Percentiles rank a stretch among this genome's conserved stretches.
These are phyloP conservation scores for Agrochola litura DNA, from an alignment of 2,888 invertebrate species.

Conservation along the genomic window DNA sequence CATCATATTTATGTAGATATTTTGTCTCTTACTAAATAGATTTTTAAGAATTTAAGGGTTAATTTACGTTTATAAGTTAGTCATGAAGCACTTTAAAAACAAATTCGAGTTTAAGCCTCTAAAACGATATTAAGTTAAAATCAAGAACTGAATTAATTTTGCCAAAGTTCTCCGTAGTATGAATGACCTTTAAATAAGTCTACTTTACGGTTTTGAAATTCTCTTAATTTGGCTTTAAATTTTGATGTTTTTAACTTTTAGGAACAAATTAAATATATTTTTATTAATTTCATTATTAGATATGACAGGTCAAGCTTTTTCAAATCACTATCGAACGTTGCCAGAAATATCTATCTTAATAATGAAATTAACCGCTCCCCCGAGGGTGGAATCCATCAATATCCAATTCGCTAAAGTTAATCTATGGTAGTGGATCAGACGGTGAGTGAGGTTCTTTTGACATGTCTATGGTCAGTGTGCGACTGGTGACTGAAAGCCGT, in stretches of 20 bases:
- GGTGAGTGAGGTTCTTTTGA: slow-evolving; percentile 39
- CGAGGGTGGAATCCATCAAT: slow-evolving; percentile 41
- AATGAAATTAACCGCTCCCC: slow-evolving; percentile 31
- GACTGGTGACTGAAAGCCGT: slow-evolving; percentile 33
- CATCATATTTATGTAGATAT: background rate
- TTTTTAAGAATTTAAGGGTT: slow-evolving; percentile 1
- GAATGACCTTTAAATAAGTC: slow-evolving; percentile 48
- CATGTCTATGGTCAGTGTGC: slow-evolving; percentile 30
- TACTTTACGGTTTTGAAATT: slow-evolving; percentile 39
- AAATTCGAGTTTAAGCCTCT: slow-evolving; percentile 33
- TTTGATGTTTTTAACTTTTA: slow-evolving; percentile 21
- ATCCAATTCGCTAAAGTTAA: slow-evolving; percentile 49
- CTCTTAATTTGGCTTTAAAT: slow-evolving; percentile 33
- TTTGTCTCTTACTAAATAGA: background rate
- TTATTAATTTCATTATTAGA: background rate
- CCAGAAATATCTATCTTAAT: slow-evolving; percentile 24
- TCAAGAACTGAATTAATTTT: slow-evolving; percentile 49
- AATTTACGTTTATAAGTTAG: slow-evolving; percentile 10
- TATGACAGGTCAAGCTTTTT: slow-evolving; percentile 1
- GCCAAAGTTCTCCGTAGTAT: slow-evolving; percentile 35
- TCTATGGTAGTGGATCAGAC: slow-evolving; percentile 50
- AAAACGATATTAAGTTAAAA: slow-evolving; percentile 47
- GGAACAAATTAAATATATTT: background rate
- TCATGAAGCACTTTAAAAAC: slow-evolving; percentile 22
- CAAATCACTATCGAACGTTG: background rate